These are phyloP conservation scores for rat (Rattus norvegicus) DNA, from an alignment of 2,113 vertebrate genomes.

Conservation along the genomic window GRCr8 NC_086027.1:79260501-79261000, in stretches of 20 bases:
- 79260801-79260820: neutral
- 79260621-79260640: neutral
- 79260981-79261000: neutral
- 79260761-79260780: neutral
- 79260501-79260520: neutral
- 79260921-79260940: neutral
- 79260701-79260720: no score
- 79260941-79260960: neutral
- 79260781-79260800: neutral
- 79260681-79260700: neutral
- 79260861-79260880: neutral
- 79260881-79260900: neutral
- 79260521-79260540: neutral
- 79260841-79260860: neutral
- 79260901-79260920: neutral
- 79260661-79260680: neutral
- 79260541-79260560: neutral
- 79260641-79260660: neutral
- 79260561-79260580: constrained; percentile 30
- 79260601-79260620: neutral
- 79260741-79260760: neutral
- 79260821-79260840: neutral
- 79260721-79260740: no score
- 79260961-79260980: neutral
- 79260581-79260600: neutral